Percentiles rank a stretch among this genome's conserved stretches.
Conservation (phyloP, 2,888 invertebrate genomes). For the Sympetrum striolatum region DNA sequence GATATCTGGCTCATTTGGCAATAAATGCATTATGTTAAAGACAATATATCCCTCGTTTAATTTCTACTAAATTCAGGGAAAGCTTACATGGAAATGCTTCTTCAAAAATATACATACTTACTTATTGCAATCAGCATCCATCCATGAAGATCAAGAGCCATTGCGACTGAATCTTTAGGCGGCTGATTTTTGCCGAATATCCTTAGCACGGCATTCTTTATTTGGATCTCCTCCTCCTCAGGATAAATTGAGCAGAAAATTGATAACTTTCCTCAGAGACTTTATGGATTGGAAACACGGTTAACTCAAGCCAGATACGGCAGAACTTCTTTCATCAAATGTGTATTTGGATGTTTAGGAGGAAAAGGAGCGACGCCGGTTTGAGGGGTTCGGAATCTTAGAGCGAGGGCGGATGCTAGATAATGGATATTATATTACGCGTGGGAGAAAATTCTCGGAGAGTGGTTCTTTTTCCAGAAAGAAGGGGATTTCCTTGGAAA, state of each 20-base stretch:
- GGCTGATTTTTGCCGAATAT: too few species aligned
- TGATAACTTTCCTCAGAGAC: background rate
- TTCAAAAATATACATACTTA: too few species aligned
- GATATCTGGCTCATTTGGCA: too few species aligned
- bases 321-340: background rate
- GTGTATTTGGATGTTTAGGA: background rate
- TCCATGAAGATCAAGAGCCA: too few species aligned
- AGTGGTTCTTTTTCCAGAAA: background rate
- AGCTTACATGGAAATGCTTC: too few species aligned
- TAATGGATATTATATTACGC: background rate
- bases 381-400: background rate
- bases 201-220: background rate
- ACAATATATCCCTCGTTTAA: too few species aligned
- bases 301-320: background rate
- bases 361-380: background rate
- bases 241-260: background rate
- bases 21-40: too few species aligned
- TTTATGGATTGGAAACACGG: background rate
- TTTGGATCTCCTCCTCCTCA: background rate
- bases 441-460: background rate
- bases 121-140: too few species aligned
- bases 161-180: too few species aligned
- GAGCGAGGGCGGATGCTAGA: too few species aligned
- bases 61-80: too few species aligned
- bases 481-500: background rate